Conservation (phyloP, 2,797 vertebrate genomes). For the Falco peregrinus region DNA sequence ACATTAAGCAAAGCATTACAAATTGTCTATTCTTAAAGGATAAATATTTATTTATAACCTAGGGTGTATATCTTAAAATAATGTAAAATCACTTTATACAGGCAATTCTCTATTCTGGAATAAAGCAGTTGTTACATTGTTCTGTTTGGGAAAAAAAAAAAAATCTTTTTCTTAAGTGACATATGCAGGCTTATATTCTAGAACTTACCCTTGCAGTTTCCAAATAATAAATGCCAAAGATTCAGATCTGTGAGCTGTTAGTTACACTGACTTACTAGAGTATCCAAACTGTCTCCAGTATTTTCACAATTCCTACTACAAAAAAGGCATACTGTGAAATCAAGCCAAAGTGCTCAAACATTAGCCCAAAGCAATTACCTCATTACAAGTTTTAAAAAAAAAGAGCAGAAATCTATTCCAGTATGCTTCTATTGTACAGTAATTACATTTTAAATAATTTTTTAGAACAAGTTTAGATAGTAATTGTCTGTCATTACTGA, state of each 20-base stretch:
- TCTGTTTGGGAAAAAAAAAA: not conserved
- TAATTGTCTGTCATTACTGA: not conserved
- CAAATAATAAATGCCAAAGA: not conserved
- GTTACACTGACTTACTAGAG: not conserved
- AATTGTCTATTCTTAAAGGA: conserved; percentile 46
- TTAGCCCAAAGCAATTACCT: conserved; percentile 54
- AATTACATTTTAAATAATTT: conserved; percentile 63
- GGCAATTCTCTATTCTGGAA: conserved; percentile 30
- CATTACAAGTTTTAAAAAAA: not conserved
- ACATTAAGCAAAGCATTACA: conserved; percentile 32
- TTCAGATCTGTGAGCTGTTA: conserved; percentile 16
- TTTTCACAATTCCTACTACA: conserved; percentile 40
- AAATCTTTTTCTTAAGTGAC: not conserved
- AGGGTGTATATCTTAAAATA: conserved; percentile 47
- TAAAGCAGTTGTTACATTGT: conserved; percentile 31
- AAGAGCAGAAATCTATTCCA: conserved; percentile 4
- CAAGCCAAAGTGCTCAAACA: conserved; percentile 45
- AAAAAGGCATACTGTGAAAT: conserved; percentile 46
- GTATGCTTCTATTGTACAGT: conserved; percentile 8
- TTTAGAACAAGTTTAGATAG: not conserved
- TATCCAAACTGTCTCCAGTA: not conserved
- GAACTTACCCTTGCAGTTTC: conserved; percentile 26
- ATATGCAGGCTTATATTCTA: conserved; percentile 14
- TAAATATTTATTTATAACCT: conserved; percentile 72
- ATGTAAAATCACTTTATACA: conserved; percentile 48